Percentiles rank a stretch among this genome's conserved stretches.
These are phyloP conservation scores for Falco columbarius DNA, from an alignment of 2,797 vertebrate genomes.

Conservation along the genomic window DNA sequence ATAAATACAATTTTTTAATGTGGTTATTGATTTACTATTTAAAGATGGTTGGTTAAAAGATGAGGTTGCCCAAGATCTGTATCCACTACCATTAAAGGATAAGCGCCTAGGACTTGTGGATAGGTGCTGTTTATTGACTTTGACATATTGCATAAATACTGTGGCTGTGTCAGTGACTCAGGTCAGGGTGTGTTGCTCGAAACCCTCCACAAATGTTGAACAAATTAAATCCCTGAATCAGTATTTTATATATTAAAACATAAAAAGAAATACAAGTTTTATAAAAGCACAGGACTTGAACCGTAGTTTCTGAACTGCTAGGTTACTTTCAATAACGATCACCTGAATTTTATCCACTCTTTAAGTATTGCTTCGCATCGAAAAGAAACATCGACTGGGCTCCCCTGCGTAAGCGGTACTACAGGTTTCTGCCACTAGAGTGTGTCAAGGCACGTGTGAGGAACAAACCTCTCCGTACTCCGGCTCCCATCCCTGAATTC, in stretches of 20 bases:
- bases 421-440: conserved; percentile 68
- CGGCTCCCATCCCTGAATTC: neutral
- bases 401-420: neutral
- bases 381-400: neutral
- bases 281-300: neutral
- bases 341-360: neutral
- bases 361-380: neutral
- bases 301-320: neutral
- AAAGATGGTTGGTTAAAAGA: conserved; percentile 10
- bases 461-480: neutral
- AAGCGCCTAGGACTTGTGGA: neutral
- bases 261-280: neutral
- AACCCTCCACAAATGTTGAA: neutral
- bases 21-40: conserved; percentile 14
- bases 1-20: conserved; percentile 1
- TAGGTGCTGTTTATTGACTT: neutral
- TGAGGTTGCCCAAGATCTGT: neutral
- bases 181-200: neutral
- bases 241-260: neutral
- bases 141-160: neutral
- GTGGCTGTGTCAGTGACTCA: neutral
- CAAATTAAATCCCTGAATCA: neutral
- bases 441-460: conserved; percentile 35
- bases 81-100: neutral
- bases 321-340: neutral